Evolutionary conservation across 2,113 vertebrate genomes (phyloP), one percentile per base, ranked within the genome.

Genomic region (Chaenocephalus aceratus): DNA sequence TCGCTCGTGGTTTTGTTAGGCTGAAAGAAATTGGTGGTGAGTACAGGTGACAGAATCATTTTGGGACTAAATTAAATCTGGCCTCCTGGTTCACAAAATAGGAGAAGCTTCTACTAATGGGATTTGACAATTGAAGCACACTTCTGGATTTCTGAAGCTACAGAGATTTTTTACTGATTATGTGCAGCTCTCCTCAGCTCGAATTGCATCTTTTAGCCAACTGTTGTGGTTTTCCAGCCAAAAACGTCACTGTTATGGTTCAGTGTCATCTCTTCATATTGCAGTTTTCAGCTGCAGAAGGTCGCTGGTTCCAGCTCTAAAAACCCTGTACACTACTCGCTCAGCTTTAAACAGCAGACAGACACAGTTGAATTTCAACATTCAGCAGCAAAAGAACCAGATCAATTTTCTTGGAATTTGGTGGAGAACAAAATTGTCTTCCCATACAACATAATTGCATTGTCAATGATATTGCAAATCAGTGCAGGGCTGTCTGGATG

Each of bases 11-110:
- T 15, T 61, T 57, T 3, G 21, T 73, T 79, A 77, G 66, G 63
- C 57, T 64, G 61, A 51, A 58, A 72, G 46, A 62, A 76, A 80
- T 77, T n/a, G 72, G 16, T 30, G 36, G 68, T 61, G 48, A 83
- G 34, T 59, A 23, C 75, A 75, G 45, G 77, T 82, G 75, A 84
- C 16, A 12, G 65, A 63, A 63, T 82, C 65, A 53, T 86, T 83
- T 79, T 59, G 60, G 59, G 52, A 54, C 44, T 48, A 71, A 80
- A 76, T 87, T 74, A 80, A 72, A 85, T 80, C 75, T 60, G 44
- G 53, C 72, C 63, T 76, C 44, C 52, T 61, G 23, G 34, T 56
- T 36, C 10, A 57, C 6, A 15, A 73, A 74, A 46, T 68, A 67
- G 70, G 23, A 70, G 8, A 61, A 53, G 72, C 11, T 8, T 61